A percentile compares a stretch with the other conserved stretches of the same genome.
Evolutionary conservation across 2,888 invertebrate genomes (phyloP).

Genomic region (Sepioteuthis lessoniana): DNA sequence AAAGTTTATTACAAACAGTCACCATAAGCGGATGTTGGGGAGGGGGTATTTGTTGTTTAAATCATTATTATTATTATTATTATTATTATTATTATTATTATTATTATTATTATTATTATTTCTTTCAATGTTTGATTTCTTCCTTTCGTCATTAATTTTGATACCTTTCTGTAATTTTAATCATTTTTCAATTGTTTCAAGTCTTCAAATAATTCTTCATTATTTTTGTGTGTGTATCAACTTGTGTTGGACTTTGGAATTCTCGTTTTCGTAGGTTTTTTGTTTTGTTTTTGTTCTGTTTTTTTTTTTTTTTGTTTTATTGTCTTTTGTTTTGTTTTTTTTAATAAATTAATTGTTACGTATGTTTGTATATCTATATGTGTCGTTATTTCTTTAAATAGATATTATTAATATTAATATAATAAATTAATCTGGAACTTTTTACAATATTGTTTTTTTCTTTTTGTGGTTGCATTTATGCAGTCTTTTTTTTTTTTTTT

Average conservation of each 20-base stretch:
- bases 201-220: background rate
- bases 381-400: background rate
- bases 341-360: background rate
- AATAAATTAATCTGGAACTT: constrained; percentile 35
- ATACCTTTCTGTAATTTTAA: background rate
- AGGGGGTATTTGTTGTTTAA: background rate
- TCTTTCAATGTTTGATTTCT: background rate
- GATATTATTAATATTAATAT: background rate
- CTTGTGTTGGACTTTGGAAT: background rate
- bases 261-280: background rate
- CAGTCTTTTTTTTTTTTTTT: background rate
- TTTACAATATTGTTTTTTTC: background rate
- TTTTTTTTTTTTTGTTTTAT: no score
- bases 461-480: background rate
- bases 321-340: no score
- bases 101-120: background rate
- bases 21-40: background rate
- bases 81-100: background rate
- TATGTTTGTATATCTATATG: background rate
- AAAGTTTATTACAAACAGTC: constrained; percentile 3
- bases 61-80: background rate
- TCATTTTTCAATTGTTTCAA: background rate
- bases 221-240: background rate
- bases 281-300: no score
- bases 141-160: background rate